Base-by-base conservation (phyloP, 2,888 invertebrate genomes). In the Pristionchus japonicus region DNA sequence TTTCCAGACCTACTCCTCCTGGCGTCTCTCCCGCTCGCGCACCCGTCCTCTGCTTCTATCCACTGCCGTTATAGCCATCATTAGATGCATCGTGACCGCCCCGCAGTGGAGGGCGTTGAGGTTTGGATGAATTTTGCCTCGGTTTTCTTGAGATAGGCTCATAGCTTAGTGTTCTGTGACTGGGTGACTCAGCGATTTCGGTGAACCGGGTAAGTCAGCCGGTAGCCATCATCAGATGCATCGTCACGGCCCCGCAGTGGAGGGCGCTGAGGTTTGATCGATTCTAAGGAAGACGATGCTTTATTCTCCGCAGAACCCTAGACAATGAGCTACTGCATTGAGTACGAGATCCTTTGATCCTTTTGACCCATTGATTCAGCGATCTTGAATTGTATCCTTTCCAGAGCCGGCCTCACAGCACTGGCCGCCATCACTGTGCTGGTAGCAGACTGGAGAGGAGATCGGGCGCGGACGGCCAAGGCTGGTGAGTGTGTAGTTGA, bases 61-160 rank as follows among this genome's bases (percentile, higher is more conserved):
- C 1, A 83, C 82, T 34, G 52, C 82, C 20, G 52, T 83, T 7
- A 83, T 83, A 27, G 37, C 82, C 31, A 83, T 49, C 52, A 83
- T 83, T 34, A 15, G 82, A 52, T 49, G 52, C 82, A 83, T 83
- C 34, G 82, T 83, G 1, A 52, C 34, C 1, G 49, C 43, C 20
- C 82, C 82, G n/a, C 52, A 83, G 34, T 83, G 82, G 82, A 47
- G 82, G 49, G 82, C 82, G n/a, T 15, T 82, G 40, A 74, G 74
- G 74, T n/a, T 74, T n/a, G 27, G 31, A 7, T 70, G 1, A 20
- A 15, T 34, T 40, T 49, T 49, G 15, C 17, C 17, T 6, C 49
- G 15, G 11, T 49, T 4, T 6, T 49, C 17, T 17, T 11, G 7
- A 49, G 49, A 49, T 17, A 49, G 13, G 13, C 17, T 49, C 11